Evolutionary conservation across 2,113 vertebrate genomes (phyloP), one percentile per base, ranked within the genome.

Genomic region (Hydrolagus affinis): DNA sequence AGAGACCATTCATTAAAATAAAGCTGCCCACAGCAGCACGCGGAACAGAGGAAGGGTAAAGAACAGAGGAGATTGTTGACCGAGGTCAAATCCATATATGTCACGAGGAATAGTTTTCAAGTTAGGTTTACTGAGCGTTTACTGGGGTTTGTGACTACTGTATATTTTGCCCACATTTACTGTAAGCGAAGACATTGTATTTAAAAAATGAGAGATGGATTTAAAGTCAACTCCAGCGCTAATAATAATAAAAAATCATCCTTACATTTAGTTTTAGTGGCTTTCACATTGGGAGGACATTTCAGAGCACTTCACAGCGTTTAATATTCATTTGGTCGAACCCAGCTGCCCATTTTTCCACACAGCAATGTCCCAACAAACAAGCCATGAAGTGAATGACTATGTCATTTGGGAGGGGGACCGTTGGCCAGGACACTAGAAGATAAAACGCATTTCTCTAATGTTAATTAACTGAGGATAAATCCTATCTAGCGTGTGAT

Each of bases 1-100:
- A 62, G 59, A 15, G 64, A 57, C 28, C 76, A 80, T 25, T 80
- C 76, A 80, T 80, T 80, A 80, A 80, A 60, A 57, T 80, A 68
- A 66, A 66, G 25, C 60, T 66, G 25, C 28, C 28, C 78, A 66
- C 62, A 32, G 12, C 10, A 66, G 32, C 23, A 66, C 15, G 60
- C 62, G 30, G 28, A 28, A 68, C 62, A 66, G 28, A n/a, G 0
- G 28, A 66, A 21, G 78, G 15, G 2, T 83, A 21, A n/a, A 28
- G 2, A 62, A 66, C 28, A 68, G 7, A 32, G 28, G 25, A 15
- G 32, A 28, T 2, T 66, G 78, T 25, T 83, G 78, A 83, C 78
- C 78, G 64, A 28, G 60, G 78, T 66, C 60, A 83, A 8, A 21
- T 19, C 25, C 59, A 32, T 23, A 66, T 83, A 60, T 66, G 23